These are phyloP conservation scores for Malthinus flaveolus DNA, from an alignment of 2,888 invertebrate species.

Conservation along the genomic window DNA sequence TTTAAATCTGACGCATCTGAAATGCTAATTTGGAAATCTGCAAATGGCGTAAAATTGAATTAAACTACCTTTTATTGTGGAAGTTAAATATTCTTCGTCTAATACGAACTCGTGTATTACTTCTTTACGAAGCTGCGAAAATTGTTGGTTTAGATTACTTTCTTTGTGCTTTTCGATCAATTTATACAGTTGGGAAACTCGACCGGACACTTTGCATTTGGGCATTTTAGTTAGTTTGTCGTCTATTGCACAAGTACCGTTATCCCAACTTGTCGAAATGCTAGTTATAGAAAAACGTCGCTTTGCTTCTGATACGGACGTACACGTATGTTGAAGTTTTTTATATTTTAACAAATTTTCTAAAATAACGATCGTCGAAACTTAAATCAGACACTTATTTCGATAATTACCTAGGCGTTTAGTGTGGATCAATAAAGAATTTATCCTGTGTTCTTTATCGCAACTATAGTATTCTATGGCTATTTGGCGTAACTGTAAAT, in stretches of 20 bases:
- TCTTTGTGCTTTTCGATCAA: too few species aligned
- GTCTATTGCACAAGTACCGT: conserved; percentile 23
- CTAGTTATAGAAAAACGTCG: conserved; percentile 26
- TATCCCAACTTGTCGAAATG: conserved; percentile 29
- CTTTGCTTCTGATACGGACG: conserved; percentile 3
- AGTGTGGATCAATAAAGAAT: conserved; percentile 5
- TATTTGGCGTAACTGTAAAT: conserved; percentile 69
- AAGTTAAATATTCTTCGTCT: not conserved
- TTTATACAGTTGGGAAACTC: not conserved
- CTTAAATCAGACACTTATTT: not conserved
- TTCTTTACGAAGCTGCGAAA: too few species aligned
- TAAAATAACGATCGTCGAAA: conserved; percentile 23
- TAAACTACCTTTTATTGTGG: conserved; percentile 6
- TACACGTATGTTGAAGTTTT: conserved; percentile 34
- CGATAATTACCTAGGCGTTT: conserved; percentile 39
- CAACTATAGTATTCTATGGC: conserved; percentile 75
- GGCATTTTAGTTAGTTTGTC: not conserved
- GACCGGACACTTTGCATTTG: conserved; percentile 14
- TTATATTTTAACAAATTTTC: conserved; percentile 36
- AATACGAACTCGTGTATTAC: not conserved
- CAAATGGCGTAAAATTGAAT: not conserved
- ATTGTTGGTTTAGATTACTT: too few species aligned
- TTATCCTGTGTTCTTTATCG: conserved; percentile 39
- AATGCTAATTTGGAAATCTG: conserved; percentile 9
- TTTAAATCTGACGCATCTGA: conserved; percentile 54